A percentile compares a stretch with the other conserved stretches of the same genome.
phyloP scores from a whole-genome alignment of 1,140 invertebrate genomes.

The Dufourea novaeangliae region DNA sequence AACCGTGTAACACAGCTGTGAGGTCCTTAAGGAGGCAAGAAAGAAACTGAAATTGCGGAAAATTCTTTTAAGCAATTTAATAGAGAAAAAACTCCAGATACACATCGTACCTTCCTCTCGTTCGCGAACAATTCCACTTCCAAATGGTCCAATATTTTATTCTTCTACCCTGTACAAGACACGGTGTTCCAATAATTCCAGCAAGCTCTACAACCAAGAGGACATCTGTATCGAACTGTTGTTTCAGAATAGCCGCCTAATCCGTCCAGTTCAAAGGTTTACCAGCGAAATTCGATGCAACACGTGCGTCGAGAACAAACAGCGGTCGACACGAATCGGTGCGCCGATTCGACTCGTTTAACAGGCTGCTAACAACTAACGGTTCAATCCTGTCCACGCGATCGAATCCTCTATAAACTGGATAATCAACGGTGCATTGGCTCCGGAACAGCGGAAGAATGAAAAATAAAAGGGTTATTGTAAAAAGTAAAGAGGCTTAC shows the following conservation, averaged over 20 bases:
- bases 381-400: neutral
- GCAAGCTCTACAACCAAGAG: neutral
- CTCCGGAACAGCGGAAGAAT: neutral
- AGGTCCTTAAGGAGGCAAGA: too few relatives aligned
- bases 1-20: too few relatives aligned
- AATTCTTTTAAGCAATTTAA: too few relatives aligned
- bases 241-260: neutral
- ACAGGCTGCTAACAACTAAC: constrained; percentile 8
- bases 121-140: too few relatives aligned
- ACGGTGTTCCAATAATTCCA: too few relatives aligned
- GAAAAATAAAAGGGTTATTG: too few relatives aligned
- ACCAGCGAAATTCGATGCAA: neutral
- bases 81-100: too few relatives aligned
- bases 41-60: too few relatives aligned
- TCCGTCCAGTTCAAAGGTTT: neutral
- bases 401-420: neutral
- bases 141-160: too few relatives aligned
- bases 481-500: too few relatives aligned
- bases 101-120: too few relatives aligned
- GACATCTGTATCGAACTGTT: neutral
- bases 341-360: neutral
- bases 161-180: too few relatives aligned
- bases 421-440: neutral
- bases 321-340: neutral
- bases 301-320: neutral